Conservation (phyloP, 2,113 vertebrate species). For the Anser brachyrhynchus region DNA sequence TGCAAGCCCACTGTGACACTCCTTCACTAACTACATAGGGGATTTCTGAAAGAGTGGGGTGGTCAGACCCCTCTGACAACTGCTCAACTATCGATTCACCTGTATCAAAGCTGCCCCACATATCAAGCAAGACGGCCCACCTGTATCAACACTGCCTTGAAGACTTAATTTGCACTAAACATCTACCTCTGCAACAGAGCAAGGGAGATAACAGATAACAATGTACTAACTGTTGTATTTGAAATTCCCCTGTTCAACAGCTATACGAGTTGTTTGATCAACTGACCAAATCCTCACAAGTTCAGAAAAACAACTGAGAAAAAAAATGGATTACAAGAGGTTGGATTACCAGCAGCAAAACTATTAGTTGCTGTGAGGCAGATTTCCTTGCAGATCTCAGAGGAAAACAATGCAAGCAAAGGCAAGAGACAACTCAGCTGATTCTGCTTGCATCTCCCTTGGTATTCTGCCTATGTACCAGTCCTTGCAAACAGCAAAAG, state of each 20-base stretch:
- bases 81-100: background rate
- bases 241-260: background rate
- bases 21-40: background rate
- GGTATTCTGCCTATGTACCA: too few species aligned
- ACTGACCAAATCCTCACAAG: background rate
- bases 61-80: background rate
- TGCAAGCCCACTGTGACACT: rapidly evolving
- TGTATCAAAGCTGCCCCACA: background rate
- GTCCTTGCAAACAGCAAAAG: background rate
- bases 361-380: background rate
- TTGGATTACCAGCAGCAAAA: background rate
- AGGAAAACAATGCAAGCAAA: background rate
- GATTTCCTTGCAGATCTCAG: background rate
- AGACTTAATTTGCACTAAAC: background rate
- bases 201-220: background rate
- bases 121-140: too few species aligned
- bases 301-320: background rate
- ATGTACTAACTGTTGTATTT: background rate
- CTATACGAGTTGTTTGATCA: background rate
- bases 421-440: background rate
- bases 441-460: background rate
- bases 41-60: background rate
- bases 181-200: background rate
- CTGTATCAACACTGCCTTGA: background rate
- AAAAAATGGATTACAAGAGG: background rate